Base-by-base conservation (phyloP, 2,888 invertebrate species). In the Nebria brevicollis region DNA sequence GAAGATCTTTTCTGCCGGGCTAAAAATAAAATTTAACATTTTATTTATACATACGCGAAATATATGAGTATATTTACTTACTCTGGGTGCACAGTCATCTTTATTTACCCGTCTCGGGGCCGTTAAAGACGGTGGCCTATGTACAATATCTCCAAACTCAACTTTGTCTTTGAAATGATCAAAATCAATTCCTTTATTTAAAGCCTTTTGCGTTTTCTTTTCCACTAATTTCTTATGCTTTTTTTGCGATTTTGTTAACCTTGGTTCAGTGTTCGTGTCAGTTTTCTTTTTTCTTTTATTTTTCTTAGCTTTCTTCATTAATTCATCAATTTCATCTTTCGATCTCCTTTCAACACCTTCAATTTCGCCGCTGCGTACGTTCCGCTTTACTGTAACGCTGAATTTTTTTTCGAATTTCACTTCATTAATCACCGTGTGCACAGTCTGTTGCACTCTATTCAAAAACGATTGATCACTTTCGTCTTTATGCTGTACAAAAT, bases 141-240 rank as follows among this genome's bases (percentile, higher is more conserved):
- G 93, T 2, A 91, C 93, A 75, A 93, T 91, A 86, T 95, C 96
- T 0, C 96, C 96, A 89, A 96, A 96, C 86, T 91, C 87, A 26
- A 96, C 90, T 73, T 91, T 89, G 88, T 96, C 96, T 85, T 90
- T 85, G 41, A 87, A 86, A 13, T 85, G 90, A 82, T 89, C 89
- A 86, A 92, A 92, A 76, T 92, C 92, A 65, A 90, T 89, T 1
- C 86, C 83, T 75, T 85, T 86, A 84, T 84, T 77, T 84, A 72
- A 75, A 84, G 84, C 83, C 85, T 89, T 87, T 85, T 90, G 88
- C 66, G 89, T 86, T 85, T 91, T 91, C 82, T 91, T 91, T 7
- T 88, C 86, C 42, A 90, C 88, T 72, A 90, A 87, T 85, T 91
- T 93, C 20, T 89, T 87, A 66, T 90, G 90, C 25, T 89, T 89